Base-by-base conservation (phyloP, 2,888 invertebrate species). In the Eupithecia pulchellata region DNA sequence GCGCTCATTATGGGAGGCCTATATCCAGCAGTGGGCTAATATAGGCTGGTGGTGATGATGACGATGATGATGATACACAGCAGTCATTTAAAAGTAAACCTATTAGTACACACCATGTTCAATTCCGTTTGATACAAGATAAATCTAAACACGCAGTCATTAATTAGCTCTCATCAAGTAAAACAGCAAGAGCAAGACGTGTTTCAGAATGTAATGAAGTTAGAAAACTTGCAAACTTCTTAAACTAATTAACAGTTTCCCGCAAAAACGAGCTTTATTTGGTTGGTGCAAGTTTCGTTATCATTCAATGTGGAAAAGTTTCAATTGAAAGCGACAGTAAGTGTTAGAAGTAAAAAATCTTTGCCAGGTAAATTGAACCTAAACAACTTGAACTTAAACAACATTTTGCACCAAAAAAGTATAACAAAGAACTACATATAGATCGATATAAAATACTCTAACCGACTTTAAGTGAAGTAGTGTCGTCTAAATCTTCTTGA, bases 131-230 rank as follows among this genome's bases (percentile, higher is more conserved):
- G 61, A 64, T 34, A 32, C 34, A 52, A 42, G 60, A 70, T 63
- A 63, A 63, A 62, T n/a, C 47, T 17, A 32, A 58, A 52, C 61
- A 64, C 34, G 64, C 29, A 65, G 34, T 36, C 52, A 62, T 36
- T 67, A 67, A 64, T 71, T 63, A 70, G 60, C 42, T 32, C 34
- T 27, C 60, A 36, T 58, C 63, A 52, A 64, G 71, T 66, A 52
- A 58, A 57, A n/a, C 64, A 60, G 52, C 52, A 52, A 52, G 52
- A 52, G 36, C 17, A 61, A 63, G 39, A 20, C 42, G 66, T 57
- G 61, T 57, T 64, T 47, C 58, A 68, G 62, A 36, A 55, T 69
- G 64, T 64, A 58, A 71, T 62, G 52, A 30, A n/a, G 66, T 70
- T 66, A 70, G 70, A 70, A 69, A 69, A 65, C 69, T 61, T 60